These are phyloP conservation scores for Toxotes chatareus DNA, from an alignment of 2,113 vertebrate species.

Conservation along the genomic window DNA sequence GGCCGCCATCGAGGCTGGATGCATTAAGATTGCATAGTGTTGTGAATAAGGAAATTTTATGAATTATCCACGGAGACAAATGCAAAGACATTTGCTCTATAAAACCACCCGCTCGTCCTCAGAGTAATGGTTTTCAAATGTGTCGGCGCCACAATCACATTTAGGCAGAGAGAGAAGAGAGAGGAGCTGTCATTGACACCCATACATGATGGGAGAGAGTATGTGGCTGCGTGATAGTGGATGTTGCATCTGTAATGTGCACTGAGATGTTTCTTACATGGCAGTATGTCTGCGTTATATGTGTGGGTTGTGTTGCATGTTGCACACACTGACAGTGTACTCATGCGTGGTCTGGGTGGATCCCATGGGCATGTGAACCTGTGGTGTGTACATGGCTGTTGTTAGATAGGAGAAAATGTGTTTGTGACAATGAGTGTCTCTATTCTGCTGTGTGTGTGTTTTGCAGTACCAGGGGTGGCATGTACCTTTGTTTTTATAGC, in stretches of 20 bases:
- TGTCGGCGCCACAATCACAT: slow-evolving; percentile 10
- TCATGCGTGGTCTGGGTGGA: neutral
- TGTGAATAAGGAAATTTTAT: slow-evolving; percentile 23
- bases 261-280: neutral
- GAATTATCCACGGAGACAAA: slow-evolving; percentile 53
- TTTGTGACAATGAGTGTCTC: neutral
- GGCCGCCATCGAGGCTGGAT: neutral
- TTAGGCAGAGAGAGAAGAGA: neutral
- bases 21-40: slow-evolving; percentile 30
- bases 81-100: slow-evolving; percentile 21
- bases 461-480: neutral
- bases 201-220: neutral
- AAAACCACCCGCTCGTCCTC: neutral
- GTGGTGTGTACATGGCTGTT: neutral
- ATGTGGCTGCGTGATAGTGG: neutral
- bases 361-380: no score
- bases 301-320: neutral
- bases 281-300: neutral
- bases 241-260: slow-evolving; percentile 5
- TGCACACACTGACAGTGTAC: no score
- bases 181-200: slow-evolving; percentile 2
- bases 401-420: neutral
- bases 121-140: slow-evolving; percentile 37
- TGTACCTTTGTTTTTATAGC: no score
- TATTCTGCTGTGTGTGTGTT: neutral